phyloP scores from a whole-genome alignment of 1,140 invertebrate genomes.

The Araneus ventricosus region DNA sequence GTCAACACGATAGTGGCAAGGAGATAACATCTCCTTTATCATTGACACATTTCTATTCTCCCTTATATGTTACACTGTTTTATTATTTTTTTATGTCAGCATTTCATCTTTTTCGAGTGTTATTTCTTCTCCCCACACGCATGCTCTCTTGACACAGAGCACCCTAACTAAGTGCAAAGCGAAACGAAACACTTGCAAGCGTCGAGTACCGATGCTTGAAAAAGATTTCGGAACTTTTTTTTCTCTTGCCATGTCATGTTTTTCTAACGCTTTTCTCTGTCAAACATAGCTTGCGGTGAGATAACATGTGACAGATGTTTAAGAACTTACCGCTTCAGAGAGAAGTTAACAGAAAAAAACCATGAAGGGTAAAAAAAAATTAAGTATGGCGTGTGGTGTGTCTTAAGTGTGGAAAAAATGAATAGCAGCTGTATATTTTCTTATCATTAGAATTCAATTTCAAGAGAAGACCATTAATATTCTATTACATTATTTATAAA shows the following conservation, averaged over 20 bases:
- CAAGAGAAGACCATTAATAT: neutral
- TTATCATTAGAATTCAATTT: slow-evolving; percentile 41
- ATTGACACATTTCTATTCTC: slow-evolving; percentile 44
- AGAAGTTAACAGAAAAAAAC: neutral
- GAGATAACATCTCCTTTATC: slow-evolving; percentile 67
- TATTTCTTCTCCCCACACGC: slow-evolving; percentile 14
- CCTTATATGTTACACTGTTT: neutral
- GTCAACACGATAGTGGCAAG: slow-evolving; percentile 55
- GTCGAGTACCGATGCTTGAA: slow-evolving; percentile 23
- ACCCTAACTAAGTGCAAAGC: slow-evolving; percentile 54
- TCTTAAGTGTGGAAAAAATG: neutral
- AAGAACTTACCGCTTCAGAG: slow-evolving; percentile 30
- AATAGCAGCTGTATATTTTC: slow-evolving; percentile 24
- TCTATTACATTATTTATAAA: slow-evolving; percentile 50
- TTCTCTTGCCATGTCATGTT: neutral
- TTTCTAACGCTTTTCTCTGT: slow-evolving; percentile 29
- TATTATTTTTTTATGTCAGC: slow-evolving; percentile 1
- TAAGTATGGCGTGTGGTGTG: neutral
- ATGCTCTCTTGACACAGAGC: slow-evolving; percentile 48
- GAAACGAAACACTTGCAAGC: slow-evolving; percentile 5
- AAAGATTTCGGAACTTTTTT: slow-evolving; percentile 27
- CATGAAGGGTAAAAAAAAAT: neutral
- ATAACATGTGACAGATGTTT: slow-evolving; percentile 70
- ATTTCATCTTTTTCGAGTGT: slow-evolving; percentile 44
- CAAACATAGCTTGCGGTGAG: slow-evolving; percentile 43